Percentiles rank a stretch among this genome's conserved stretches.
Conservation (phyloP, 2,797 vertebrate species). For the Tokudaia muenninki region DNA sequence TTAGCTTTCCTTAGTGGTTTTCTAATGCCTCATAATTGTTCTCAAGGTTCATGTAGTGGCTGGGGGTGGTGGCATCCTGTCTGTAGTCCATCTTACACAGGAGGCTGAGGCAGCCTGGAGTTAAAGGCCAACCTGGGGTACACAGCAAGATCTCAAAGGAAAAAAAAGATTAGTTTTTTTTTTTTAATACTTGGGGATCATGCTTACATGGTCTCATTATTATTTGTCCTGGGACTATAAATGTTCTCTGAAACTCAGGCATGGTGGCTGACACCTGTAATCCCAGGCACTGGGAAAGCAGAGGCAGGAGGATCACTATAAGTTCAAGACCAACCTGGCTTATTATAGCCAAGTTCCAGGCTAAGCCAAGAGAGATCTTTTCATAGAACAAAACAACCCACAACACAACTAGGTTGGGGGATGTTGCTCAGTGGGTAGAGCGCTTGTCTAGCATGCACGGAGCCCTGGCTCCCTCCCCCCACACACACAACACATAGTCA, state of each 20-base stretch:
- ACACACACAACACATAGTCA: neutral
- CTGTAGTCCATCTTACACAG: neutral
- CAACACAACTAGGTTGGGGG: neutral
- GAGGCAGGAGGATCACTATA: neutral
- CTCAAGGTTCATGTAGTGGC: neutral
- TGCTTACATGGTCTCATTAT: neutral
- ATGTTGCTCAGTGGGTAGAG: neutral
- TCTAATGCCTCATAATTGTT: neutral
- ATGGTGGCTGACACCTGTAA: neutral
- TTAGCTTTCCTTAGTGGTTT: neutral
- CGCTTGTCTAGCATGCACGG: neutral
- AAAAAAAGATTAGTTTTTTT: neutral
- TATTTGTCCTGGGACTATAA: neutral
- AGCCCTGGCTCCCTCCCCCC: neutral
- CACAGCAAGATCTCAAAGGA: neutral
- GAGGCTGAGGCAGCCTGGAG: neutral
- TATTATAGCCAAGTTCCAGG: neutral
- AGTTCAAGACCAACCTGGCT: neutral
- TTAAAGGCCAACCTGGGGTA: neutral
- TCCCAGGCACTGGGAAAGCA: neutral
- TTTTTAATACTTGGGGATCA: neutral
- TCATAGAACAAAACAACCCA: neutral
- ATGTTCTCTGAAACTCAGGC: neutral
- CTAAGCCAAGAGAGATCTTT: neutral
- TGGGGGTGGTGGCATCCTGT: neutral